Conservation (phyloP, 2,113 vertebrate species). For the Pongo abelii region DNA sequence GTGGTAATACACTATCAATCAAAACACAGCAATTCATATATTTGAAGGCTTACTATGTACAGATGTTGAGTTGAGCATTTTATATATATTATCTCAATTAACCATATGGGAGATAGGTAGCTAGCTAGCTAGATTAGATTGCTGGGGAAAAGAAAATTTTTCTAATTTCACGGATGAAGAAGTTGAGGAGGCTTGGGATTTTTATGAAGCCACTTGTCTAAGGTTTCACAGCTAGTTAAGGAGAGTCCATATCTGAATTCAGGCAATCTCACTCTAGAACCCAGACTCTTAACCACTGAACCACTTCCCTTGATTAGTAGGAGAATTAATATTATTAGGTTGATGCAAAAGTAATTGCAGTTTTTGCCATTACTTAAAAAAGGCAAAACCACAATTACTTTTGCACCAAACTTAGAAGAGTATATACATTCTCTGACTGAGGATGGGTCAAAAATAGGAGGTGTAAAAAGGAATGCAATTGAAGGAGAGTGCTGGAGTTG, state of each 20-base stretch:
- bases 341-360: too few species aligned
- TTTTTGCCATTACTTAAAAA: too few species aligned
- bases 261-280: not conserved
- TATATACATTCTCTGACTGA: not conserved
- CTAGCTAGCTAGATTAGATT: not conserved
- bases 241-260: not conserved
- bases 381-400: too few species aligned
- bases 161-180: not conserved
- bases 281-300: not conserved
- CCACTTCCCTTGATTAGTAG: not conserved
- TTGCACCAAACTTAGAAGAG: not conserved
- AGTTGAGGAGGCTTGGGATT: not conserved
- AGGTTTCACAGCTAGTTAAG: not conserved
- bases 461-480: not conserved
- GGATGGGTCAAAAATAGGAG: not conserved
- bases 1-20: not conserved
- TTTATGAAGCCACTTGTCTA: not conserved
- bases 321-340: not conserved
- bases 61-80: not conserved
- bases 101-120: not conserved
- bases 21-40: not conserved
- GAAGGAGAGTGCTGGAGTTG: not conserved
- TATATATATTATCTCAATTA: not conserved
- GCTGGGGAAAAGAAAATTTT: not conserved
- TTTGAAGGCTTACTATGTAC: not conserved